Evolutionary conservation across 2,888 invertebrate genomes (phyloP), one percentile per base, ranked within the genome.

Genomic region (Erynnis tages): DNA sequence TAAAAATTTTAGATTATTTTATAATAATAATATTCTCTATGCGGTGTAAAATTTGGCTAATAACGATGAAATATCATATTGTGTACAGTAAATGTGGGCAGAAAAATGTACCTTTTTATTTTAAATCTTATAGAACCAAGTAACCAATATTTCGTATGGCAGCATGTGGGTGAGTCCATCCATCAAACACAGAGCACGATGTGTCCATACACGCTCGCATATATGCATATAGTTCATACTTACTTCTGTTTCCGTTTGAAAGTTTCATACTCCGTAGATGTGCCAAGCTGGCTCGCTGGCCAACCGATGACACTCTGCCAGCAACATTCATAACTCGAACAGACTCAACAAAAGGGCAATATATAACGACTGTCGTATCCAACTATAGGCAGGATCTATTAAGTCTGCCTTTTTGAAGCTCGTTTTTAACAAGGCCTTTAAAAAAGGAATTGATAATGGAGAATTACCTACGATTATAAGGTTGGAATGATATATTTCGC

Each of bases 81-180:
- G 6, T 21, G 21, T 21, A 6, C 21, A 21, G 4, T 21, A 21
- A 21, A 21, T 4, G 21, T 6, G 21, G 21, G 3, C 3, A 21
- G 21, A 21, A 21, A 21, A 21, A 21, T 21, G 21, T 21, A n/a
- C n/a, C n/a, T n/a, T n/a, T n/a, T 35, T 35, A 10, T 30, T 17
- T 8, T 11, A 1, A 43, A 30, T 8, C 23, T 40, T 29, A 32
- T 27, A 34, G 25, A 8, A 16, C 16, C 41, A 19, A 41, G 69
- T 73, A 74, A 79, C n/a, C n/a, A n/a, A n/a, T n/a, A n/a, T n/a
- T n/a, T n/a, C 73, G 69, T 77, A 76, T 76, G 73, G 69, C 62
- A 65, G 74, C 65, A 73, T 79, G 73, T 71, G 70, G 71, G 67
- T 58, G 64, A 73, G 69, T 72, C 75, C 80, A 83, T 84, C 81